phyloP scores from a whole-genome alignment of 23 tunicate species.

The Phallusia fumigata region DNA sequence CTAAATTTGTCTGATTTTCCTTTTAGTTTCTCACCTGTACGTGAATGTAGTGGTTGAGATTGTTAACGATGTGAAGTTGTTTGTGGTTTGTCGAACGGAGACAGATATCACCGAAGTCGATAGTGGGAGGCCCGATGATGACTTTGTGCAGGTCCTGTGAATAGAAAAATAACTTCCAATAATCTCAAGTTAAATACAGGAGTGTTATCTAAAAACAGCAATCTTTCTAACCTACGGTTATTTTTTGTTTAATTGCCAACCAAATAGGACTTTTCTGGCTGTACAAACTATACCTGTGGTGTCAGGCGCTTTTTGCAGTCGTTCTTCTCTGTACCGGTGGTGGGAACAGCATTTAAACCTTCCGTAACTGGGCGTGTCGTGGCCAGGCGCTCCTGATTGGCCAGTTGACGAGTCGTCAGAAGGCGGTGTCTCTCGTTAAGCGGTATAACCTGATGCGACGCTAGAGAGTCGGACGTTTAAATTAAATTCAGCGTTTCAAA shows the following conservation, averaged over 20 bases:
- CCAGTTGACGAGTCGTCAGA: slow-evolving; percentile 69
- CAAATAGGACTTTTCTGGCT: neutral
- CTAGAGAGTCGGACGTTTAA: slow-evolving; percentile 4
- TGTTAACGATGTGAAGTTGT: slow-evolving; percentile 79
- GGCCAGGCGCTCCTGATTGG: slow-evolving; percentile 58
- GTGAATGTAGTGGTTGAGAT: slow-evolving; percentile 73
- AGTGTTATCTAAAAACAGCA: too few relatives aligned
- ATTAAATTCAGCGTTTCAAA: too few relatives aligned
- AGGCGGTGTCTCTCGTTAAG: slow-evolving; percentile 61
- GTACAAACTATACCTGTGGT: slow-evolving; percentile 56
- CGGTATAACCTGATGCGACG: slow-evolving; percentile 19
- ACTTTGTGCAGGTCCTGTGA: slow-evolving; percentile 80
- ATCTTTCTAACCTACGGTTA: too few relatives aligned
- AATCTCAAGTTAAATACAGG: too few relatives aligned
- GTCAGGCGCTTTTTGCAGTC: slow-evolving; percentile 66
- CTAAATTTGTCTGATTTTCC: too few relatives aligned
- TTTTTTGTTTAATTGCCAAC: neutral
- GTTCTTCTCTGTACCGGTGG: slow-evolving; percentile 53
- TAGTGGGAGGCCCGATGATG: slow-evolving; percentile 85
- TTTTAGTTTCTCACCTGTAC: slow-evolving; percentile 44
- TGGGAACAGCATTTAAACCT: slow-evolving; percentile 88
- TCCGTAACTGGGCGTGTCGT: slow-evolving; percentile 74
- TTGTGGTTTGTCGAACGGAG: slow-evolving; percentile 77
- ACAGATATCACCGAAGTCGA: slow-evolving; percentile 88
- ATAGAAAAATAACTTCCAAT: too few relatives aligned